Evolutionary conservation across 2,888 invertebrate genomes (phyloP).

Genomic region (Tryphoninae sp.): DNA sequence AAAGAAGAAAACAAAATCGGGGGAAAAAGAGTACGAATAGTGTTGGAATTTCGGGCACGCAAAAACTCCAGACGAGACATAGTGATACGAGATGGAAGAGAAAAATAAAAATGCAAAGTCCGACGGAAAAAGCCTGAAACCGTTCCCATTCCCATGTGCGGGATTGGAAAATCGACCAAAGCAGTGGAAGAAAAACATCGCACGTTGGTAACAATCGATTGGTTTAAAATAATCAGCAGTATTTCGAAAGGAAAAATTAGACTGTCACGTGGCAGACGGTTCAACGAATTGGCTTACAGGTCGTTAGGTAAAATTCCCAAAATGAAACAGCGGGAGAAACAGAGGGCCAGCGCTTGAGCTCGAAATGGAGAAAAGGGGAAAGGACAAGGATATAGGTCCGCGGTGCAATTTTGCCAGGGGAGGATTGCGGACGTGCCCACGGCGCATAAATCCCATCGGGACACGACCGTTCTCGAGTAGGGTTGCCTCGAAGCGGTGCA

Average conservation of each 20-base stretch:
- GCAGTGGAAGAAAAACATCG: conserved; percentile 20
- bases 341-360: background rate
- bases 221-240: conserved; percentile 65
- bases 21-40: background rate
- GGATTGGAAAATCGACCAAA: background rate
- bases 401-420: conserved; percentile 30
- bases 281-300: background rate
- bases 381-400: background rate
- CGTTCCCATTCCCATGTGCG: background rate
- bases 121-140: conserved; percentile 1
- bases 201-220: conserved; percentile 1
- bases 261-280: background rate
- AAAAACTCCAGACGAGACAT: conserved; percentile 25
- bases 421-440: conserved; percentile 49
- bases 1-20: conserved; percentile 1
- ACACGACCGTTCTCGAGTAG: conserved; percentile 8
- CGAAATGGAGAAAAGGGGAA: conserved; percentile 32
- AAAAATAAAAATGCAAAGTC: background rate
- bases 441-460: conserved; percentile 53
- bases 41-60: conserved; percentile 36
- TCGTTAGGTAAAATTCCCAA: background rate
- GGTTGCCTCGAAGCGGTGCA: conserved; percentile 17
- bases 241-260: background rate
- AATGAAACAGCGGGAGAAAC: conserved; percentile 1
- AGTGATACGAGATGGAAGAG: conserved; percentile 7